Conservation (phyloP, 2,113 vertebrate species). For the Capreolus pygargus region DNA sequence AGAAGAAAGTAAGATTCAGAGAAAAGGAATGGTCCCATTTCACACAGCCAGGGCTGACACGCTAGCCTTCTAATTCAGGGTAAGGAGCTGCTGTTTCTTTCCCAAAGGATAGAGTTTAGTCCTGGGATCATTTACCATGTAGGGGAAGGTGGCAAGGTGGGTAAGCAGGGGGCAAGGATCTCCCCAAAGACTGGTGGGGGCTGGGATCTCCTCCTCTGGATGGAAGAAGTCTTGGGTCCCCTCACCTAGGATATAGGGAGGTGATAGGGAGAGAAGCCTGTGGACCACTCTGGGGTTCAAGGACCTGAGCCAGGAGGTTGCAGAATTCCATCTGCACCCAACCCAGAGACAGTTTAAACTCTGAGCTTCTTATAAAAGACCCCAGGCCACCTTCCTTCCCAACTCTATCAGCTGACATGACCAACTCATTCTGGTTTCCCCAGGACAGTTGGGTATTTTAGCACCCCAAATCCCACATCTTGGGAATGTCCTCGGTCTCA, state of each 20-base stretch:
- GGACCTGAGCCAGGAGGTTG: background rate
- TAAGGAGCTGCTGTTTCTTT: background rate
- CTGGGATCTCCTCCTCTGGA: background rate
- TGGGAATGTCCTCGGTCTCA: background rate
- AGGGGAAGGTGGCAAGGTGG: background rate
- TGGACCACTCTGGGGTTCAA: background rate
- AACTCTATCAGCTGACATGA: background rate
- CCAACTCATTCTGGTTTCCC: background rate
- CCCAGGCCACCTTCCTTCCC: background rate
- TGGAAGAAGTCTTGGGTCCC: background rate
- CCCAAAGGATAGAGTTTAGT: background rate
- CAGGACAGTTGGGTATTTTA: background rate
- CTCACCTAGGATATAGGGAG: background rate
- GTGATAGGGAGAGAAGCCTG: background rate
- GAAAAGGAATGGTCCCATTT: background rate
- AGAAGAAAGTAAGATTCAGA: conserved; percentile 10
- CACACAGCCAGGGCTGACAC: background rate
- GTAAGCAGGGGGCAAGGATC: background rate
- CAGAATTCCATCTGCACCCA: background rate
- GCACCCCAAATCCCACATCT: background rate
- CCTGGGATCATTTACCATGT: background rate
- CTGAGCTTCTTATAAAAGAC: background rate
- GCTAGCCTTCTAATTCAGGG: background rate
- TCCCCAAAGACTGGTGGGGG: background rate
- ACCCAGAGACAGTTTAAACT: background rate